Percentiles rank a stretch among this genome's conserved stretches.
Conservation (phyloP, 2,797 vertebrate genomes). For the Nyctibius grandis region DNA sequence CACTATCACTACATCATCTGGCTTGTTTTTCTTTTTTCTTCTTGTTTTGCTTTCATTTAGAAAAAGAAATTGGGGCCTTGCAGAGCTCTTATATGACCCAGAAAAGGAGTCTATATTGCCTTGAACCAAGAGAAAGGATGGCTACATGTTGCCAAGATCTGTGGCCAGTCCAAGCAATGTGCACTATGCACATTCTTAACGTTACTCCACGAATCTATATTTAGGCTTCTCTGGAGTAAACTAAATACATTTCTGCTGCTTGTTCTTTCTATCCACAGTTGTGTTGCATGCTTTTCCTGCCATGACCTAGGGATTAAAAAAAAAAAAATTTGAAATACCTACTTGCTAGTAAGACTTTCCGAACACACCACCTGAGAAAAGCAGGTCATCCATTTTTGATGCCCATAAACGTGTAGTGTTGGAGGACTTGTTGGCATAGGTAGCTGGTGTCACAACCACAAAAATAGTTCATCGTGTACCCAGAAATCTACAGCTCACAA, state of each 20-base stretch:
- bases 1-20: neutral
- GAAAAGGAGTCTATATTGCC: neutral
- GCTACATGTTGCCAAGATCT: neutral
- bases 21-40: neutral
- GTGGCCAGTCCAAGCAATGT: neutral
- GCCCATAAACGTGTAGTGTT: neutral
- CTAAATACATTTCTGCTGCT: neutral
- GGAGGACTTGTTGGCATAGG: neutral
- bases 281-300: neutral
- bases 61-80: neutral
- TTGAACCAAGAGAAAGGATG: neutral
- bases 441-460: neutral
- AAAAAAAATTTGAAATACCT: neutral
- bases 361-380: neutral
- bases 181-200: neutral
- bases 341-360: neutral
- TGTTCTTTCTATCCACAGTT: neutral
- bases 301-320: neutral
- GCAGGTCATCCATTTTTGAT: neutral
- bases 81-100: neutral
- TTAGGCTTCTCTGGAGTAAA: neutral
- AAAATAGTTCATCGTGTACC: neutral
- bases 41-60: neutral
- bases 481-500: slow-evolving; percentile 19
- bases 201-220: neutral